Base-by-base conservation (phyloP, 2,113 vertebrate species). In the Atlantisia rogersi region DNA sequence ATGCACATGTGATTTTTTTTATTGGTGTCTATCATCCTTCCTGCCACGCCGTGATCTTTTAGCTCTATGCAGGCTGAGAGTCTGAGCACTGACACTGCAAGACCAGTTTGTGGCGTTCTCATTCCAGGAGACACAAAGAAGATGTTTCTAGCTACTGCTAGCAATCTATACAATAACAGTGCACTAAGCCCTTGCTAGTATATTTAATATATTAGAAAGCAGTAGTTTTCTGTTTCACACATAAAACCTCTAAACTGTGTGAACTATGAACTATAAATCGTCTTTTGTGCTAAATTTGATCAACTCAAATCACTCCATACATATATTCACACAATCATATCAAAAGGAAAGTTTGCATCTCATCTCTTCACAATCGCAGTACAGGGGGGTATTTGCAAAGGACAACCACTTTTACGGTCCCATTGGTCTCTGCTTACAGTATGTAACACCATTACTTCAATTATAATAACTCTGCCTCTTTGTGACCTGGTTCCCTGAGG, bases 391-490 rank as follows among this genome's bases (percentile, higher is more conserved):
- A 39, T 92, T 78, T 93, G 12, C 25, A 74, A 68, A 9, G 20
- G 71, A 9, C 28, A 80, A 17, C 3, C 15, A 71, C 80, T 94
- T 85, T 52, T 74, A 90, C 3, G 1, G 53, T 60, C 31, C 25
- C n/a, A 39, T 55, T 65, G 65, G 62, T 80, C 55, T 69, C 14
- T 18, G 13, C 42, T 79, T 91, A 74, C 63, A 70, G 44, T 19
- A 74, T 60, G 37, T 21, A 95, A 76, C 67, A 80, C 53, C 65
- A 78, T 91, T 85, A 74, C 55, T 89, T 89, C 77, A 87, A 86
- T 92, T 94, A 76, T 50, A 94, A 65, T 69, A 89, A 60, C n/a
- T 86, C 83, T 93, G 88, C 15, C 59, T 95, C 62, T 95, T 88
- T 79, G 50, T 84, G 87, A 92, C 85, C 92, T 74, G 55, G 29